Percentiles rank a stretch among this genome's conserved stretches.
Evolutionary conservation across 2,113 vertebrate genomes (phyloP).

Genomic region (Hemiscyllium ocellatum): DNA sequence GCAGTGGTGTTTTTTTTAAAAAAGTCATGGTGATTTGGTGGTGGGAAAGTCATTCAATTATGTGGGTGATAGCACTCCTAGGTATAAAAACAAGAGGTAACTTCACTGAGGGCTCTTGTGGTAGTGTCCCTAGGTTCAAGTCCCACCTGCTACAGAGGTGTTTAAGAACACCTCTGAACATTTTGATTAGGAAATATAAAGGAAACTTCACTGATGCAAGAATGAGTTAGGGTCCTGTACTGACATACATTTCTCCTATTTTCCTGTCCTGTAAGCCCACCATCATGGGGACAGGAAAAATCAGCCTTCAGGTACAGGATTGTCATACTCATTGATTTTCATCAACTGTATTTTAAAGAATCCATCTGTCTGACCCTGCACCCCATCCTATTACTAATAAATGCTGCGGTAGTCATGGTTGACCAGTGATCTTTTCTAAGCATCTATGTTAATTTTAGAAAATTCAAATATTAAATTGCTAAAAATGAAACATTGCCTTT

Average conservation of each 20-base stretch:
- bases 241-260: background rate
- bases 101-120: too few relatives aligned
- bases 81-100: too few relatives aligned
- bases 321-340: background rate
- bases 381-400: background rate
- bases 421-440: background rate
- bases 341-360: background rate
- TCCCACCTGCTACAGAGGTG: too few relatives aligned
- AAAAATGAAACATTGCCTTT: conserved; percentile 18
- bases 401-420: background rate
- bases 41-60: too few relatives aligned
- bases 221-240: background rate
- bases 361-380: background rate
- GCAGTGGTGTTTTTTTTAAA: too few relatives aligned
- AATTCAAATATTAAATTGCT: conserved; percentile 4
- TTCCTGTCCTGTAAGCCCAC: background rate
- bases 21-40: too few relatives aligned
- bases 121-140: too few relatives aligned
- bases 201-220: background rate
- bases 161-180: too few relatives aligned
- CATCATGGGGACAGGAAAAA: background rate
- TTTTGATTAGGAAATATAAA: too few relatives aligned
- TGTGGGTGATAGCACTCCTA: too few relatives aligned
- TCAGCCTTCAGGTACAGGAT: background rate
- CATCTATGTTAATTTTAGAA: conserved; percentile 23